Percentiles rank a stretch among this genome's conserved stretches.
Conservation (phyloP, 1,140 invertebrate species). For the Antheraea pernyi region DNA sequence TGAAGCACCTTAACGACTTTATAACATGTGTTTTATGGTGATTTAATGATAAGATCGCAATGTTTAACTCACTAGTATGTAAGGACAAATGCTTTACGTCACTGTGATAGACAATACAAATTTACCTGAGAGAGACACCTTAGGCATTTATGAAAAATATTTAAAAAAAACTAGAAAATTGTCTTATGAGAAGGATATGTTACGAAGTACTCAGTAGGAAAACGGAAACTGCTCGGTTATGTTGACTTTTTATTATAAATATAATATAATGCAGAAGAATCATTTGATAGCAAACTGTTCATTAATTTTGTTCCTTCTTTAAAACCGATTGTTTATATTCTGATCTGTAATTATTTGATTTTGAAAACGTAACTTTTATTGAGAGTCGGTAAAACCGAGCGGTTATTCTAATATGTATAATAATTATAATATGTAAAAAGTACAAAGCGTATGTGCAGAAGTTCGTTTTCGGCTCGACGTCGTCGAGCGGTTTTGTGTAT, state of each 20-base stretch:
- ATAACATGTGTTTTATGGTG: constrained; percentile 71
- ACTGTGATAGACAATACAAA: constrained; percentile 76
- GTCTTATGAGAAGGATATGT: constrained; percentile 53
- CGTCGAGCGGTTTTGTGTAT: constrained; percentile 35
- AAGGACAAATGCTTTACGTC: constrained; percentile 77
- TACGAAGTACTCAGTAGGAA: constrained; percentile 46
- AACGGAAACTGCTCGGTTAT: constrained; percentile 26
- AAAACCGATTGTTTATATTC: no score
- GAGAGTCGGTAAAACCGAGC: constrained; percentile 18
- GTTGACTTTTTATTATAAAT: neutral
- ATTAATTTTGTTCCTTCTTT: no score
- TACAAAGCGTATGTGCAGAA: constrained; percentile 77
- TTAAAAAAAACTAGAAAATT: constrained; percentile 45
- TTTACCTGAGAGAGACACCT: constrained; percentile 70
- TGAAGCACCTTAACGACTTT: constrained; percentile 72
- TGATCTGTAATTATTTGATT: no score
- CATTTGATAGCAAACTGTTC: no score
- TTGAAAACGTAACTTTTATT: no score
- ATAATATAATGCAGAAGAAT: neutral
- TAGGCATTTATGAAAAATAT: constrained; percentile 61
- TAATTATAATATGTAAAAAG: constrained; percentile 49
- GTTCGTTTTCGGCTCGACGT: constrained; percentile 59
- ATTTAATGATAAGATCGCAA: constrained; percentile 76
- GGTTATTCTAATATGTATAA: constrained; percentile 19
- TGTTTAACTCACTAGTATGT: constrained; percentile 76